Evolutionary conservation across 1,140 invertebrate genomes (phyloP).

Genomic region (Linepithema humile): DNA sequence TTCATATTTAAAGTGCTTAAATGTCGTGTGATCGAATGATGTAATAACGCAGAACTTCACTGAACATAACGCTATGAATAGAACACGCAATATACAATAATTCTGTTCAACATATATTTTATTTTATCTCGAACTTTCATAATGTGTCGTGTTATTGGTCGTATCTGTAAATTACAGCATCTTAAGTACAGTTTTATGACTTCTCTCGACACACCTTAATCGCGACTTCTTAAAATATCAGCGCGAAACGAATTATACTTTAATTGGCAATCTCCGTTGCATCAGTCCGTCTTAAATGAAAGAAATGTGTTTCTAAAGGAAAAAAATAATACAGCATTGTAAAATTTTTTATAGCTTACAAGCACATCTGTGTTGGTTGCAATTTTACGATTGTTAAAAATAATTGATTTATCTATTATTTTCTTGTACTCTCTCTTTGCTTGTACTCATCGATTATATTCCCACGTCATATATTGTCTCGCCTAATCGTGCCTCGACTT

Average conservation of each 20-base stretch:
- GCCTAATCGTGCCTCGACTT: neutral
- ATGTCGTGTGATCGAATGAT: neutral
- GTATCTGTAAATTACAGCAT: constrained; percentile 1
- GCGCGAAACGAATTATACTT: neutral
- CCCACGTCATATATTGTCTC: neutral
- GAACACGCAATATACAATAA: neutral
- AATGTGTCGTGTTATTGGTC: neutral
- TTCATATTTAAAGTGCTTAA: constrained; percentile 22
- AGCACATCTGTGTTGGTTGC: neutral
- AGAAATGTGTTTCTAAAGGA: neutral
- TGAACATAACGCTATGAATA: neutral
- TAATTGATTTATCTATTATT: neutral
- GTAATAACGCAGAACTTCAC: constrained; percentile 28
- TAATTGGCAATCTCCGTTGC: neutral
- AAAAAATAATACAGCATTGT: neutral
- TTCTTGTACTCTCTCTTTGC: neutral
- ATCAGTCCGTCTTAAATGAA: neutral
- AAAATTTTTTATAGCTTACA: neutral
- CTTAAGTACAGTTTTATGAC: neutral
- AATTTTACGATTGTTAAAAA: neutral
- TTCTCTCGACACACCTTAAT: neutral
- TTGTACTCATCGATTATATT: constrained; percentile 12
- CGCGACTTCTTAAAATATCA: constrained; percentile 10
- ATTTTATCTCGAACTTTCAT: constrained; percentile 2
- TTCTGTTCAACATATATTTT: constrained; percentile 4